A percentile compares a stretch with the other conserved stretches of the same genome.
Conservation (phyloP, 2,797 vertebrate species). For the Hydrolagus colliei region DNA sequence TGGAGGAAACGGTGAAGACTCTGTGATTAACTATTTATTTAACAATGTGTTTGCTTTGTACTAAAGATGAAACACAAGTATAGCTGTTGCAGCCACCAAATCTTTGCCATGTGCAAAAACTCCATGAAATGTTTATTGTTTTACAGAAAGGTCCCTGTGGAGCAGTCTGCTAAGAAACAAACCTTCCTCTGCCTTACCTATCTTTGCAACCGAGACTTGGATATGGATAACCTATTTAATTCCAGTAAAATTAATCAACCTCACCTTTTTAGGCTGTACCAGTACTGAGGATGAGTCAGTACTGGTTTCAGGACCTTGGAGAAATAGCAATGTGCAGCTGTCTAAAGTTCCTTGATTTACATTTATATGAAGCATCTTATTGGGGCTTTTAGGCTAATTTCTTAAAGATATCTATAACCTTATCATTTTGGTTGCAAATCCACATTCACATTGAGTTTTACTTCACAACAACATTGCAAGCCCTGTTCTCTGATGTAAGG, state of each 20-base stretch:
- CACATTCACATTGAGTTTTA: background rate
- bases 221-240: background rate
- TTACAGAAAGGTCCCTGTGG: background rate
- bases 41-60: background rate
- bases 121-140: background rate
- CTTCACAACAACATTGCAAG: background rate
- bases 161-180: background rate
- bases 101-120: background rate
- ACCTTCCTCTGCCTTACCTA: background rate
- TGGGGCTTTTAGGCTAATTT: background rate
- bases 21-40: too few species aligned
- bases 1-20: too few species aligned
- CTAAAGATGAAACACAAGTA: background rate
- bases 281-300: background rate
- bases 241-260: background rate
- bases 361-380: background rate
- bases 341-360: background rate
- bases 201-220: background rate
- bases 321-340: background rate
- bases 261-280: background rate
- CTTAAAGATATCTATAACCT: background rate
- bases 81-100: background rate
- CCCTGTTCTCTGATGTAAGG: too few species aligned
- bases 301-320: background rate
- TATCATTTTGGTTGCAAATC: slow-evolving; percentile 8